phyloP scores from a whole-genome alignment of 2,797 vertebrate species.

The Margarornis squamiger region DNA sequence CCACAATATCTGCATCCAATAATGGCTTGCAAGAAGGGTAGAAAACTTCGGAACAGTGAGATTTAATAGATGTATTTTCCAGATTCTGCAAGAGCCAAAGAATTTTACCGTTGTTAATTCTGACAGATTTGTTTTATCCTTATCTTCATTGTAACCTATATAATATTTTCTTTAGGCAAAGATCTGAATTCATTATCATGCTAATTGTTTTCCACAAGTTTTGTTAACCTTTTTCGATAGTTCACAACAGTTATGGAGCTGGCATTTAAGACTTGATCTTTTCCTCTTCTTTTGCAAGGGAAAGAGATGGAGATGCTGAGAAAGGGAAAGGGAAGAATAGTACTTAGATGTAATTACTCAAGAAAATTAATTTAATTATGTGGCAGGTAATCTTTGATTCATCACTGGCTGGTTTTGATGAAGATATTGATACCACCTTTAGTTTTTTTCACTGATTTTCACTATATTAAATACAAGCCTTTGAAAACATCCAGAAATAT shows the following conservation, averaged over 20 bases:
- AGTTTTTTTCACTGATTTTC: not conserved
- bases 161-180: not conserved
- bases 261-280: not conserved
- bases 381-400: not conserved
- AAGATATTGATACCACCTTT: not conserved
- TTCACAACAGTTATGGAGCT: not conserved
- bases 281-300: not conserved
- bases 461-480: not conserved
- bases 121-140: not conserved
- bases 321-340: not conserved
- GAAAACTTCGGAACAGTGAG: not conserved
- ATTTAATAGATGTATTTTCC: not conserved
- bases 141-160: not conserved
- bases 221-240: not conserved
- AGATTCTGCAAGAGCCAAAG: not conserved
- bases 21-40: not conserved
- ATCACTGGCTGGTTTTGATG: not conserved
- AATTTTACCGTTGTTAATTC: not conserved
- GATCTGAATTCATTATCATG: not conserved
- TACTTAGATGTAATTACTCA: not conserved
- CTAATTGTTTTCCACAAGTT: not conserved
- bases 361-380: constrained; percentile 20
- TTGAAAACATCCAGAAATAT: not conserved
- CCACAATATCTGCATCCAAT: not conserved
- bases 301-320: not conserved